Base-by-base conservation (phyloP, 2,113 vertebrate species). In the Pachypanchax playfairii region DNA sequence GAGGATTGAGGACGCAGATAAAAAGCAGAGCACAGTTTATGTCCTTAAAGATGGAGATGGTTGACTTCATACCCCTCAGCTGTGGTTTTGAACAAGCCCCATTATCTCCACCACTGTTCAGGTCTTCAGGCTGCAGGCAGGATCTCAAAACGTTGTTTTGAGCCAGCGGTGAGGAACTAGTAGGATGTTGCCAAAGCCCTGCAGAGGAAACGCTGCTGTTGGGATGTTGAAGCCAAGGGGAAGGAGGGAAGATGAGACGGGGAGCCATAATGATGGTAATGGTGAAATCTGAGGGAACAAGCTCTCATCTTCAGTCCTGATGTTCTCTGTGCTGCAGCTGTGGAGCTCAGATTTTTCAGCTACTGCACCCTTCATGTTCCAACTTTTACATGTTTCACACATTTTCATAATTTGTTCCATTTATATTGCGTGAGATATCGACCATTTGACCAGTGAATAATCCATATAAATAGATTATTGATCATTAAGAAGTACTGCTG, bases 111-210 rank as follows among this genome's bases (percentile, higher is more conserved):
- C 63, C 39, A 35, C 61, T 10, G 21, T 77, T 72, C 35, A 39
- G 63, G 57, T 85, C 70, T 67, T 18, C 52, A 33, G 80, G 73
- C 77, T 61, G 64, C 54, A 21, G 70, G 67, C 72, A 78, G 70
- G 78, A 76, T 82, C 75, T 70, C 73, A 60, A 78, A 85, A 80
- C 60, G 58, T 60, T 35, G 68, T 68, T 75, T 25, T 1, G n/a
- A 82, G 74, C 73, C 83, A 83, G 75, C 38, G 24, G 77, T 85
- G 84, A 71, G 70, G 83, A 88, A 84, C 62, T 65, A 70, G 66
- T 48, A 8, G 51, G 63, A 38, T 59, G 82, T 86, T 82, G 85
- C 82, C 77, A 81, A 70, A 39, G 80, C 39, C 70, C 72, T 62
- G 70, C 73, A 68, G 67, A 75, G 43, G 50, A 42, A n/a, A 21